Base-by-base conservation (phyloP, 2,888 invertebrate species). In the Ommatoiulus sabulosus region DNA sequence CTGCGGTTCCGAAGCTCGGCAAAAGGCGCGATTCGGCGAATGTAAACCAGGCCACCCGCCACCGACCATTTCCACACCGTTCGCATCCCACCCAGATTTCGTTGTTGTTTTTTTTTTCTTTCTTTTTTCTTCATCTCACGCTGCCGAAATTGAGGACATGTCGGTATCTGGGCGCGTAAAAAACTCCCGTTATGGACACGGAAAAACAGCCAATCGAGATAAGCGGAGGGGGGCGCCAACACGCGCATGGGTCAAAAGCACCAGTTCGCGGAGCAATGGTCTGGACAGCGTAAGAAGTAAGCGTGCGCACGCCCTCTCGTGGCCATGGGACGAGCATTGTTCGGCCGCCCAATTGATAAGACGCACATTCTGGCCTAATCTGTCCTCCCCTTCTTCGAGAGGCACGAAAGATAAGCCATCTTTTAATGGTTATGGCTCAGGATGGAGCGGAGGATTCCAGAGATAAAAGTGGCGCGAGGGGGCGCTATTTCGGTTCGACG, bases 151-250 rank as follows among this genome's bases (percentile, higher is more conserved):
- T 24, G 80, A 80, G 80, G 80, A 80, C 80, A 80, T 80, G 80
- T 35, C 35, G 35, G 35, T 35, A 80, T 80, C 80, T 80, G 80
- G 80, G 80, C 80, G 80, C 63, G n/a, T 2, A 52, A 80, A 80
- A 80, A 80, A 7, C 80, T 80, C 80, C 80, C 35, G 80, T 80
- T 80, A 80, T 80, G 80, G 80, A 35, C 80, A 80, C 8, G 80
- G 80, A 80, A 80, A 35, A 80, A 80, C 80, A 72, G 72, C n/a
- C n/a, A 63, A 63, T n/a, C 63, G 72, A 72, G 72, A 72, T 72
- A 72, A 72, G 72, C 24, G 20, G 24, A 72, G 72, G 24, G 20
- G 20, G 72, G 20, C 1, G n/a, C n/a, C 52, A 52, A 15, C 52
- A n/a, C 52, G 52, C 52, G 4, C 52, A 10, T 52, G 52, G 10